Base-by-base conservation (phyloP, 1,140 invertebrate species). In the Pinna nobilis region DNA sequence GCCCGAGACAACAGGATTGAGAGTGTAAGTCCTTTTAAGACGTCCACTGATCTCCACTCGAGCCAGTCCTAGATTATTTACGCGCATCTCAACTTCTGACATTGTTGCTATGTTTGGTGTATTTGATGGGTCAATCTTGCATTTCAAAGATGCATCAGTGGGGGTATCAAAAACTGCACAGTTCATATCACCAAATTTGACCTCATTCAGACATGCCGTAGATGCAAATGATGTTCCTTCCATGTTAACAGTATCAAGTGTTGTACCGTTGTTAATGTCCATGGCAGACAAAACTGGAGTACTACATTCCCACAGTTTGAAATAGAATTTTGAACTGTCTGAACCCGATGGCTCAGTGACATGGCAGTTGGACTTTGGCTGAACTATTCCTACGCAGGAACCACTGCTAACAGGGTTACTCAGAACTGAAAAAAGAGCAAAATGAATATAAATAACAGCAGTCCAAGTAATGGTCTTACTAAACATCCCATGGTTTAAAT, bases 61-160 rank as follows among this genome's bases (percentile, higher is more conserved):
- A 37, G 80, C 80, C 50, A 80, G 59, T 28, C 82, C 81, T 28
- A 71, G 57, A 63, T 85, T 86, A 25, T 73, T 71, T 2, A 82
- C 78, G 35, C 82, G 68, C 20, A 81, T 35, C 6, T 28, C 44
- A 18, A 80, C n/a, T 44, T 80, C 57, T 25, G 77, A 69, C 30
- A 44, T 76, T 13, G 70, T 28, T 61, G 81, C 81, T 44, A 76
- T 44, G 9, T 59, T 53, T 33, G 75, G 78, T 23, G 60, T 57
- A 49, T n/a, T 71, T 25, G 50, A 35, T 11, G 53, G 15, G 25
- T 77, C 73, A n/a, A 82, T 65, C 4, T 49, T 68, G 49, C 77
- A 79, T 0, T 41, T 23, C 0, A 75, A n/a, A 15, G 44, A 57
- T 1, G 64, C 18, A 13, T 64, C 57, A 11, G 59, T 60, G n/a